Percentiles rank a stretch among this genome's conserved stretches.
Evolutionary conservation across 2,797 vertebrate genomes (phyloP).

Genomic region (Petrocephalus sullivani): DNA sequence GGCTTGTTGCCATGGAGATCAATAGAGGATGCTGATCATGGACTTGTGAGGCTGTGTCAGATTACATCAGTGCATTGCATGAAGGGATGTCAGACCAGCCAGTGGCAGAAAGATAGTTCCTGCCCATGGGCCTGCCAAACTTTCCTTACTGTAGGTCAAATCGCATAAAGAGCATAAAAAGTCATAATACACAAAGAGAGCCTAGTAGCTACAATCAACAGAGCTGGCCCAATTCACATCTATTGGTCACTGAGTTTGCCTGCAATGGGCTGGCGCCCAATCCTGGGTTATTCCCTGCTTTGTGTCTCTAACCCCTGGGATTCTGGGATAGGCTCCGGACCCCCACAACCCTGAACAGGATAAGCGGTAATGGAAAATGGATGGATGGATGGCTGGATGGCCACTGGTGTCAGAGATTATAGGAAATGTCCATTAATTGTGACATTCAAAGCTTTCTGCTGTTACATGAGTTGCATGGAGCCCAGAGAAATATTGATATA

Average conservation of each 20-base stretch:
- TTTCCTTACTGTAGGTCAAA: neutral
- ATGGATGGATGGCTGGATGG: neutral
- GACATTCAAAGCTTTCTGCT: neutral
- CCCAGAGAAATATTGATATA: neutral
- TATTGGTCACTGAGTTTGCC: neutral
- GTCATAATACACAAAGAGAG: neutral
- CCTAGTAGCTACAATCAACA: neutral
- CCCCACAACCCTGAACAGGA: no score
- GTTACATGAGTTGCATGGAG: neutral
- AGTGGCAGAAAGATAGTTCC: neutral
- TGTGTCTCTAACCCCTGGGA: no score
- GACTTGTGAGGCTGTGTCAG: neutral
- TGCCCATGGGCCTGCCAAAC: neutral
- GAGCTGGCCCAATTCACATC: neutral
- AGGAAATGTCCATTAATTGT: neutral
- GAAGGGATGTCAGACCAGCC: neutral
- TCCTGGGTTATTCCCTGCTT: no score
- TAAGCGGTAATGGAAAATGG: no score
- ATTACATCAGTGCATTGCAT: neutral
- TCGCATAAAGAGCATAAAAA: neutral
- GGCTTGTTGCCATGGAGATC: conserved; percentile 15
- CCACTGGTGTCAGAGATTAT: neutral
- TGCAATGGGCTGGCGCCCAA: no score
- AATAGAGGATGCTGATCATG: neutral
- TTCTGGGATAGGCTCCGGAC: no score